Evolutionary conservation across 2,113 vertebrate species (phyloP), one percentile per base, ranked within the genome.

Genomic region (Syngnathus floridae): DNA sequence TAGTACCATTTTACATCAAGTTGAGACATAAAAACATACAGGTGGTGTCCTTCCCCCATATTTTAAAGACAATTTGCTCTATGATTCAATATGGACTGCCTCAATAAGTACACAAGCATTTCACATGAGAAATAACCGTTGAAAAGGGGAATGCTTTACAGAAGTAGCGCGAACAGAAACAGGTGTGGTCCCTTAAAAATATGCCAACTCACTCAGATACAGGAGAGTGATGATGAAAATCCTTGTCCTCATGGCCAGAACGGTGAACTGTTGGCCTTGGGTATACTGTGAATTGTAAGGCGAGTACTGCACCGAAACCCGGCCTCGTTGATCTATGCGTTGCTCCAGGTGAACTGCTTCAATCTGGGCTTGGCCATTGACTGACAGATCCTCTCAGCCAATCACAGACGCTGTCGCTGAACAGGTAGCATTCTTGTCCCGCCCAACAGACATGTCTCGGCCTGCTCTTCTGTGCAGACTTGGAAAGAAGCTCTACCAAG

Each of bases 161-260:
- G 5, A 51, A 41, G 8, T n/a, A 51, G 48, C 19, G 21, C 48
- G n/a, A 56, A 51, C 46, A 14, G 22, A 70, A 76, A 82, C 79
- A 76, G 83, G 83, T 86, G 81, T 84, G 82, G 84, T 70, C 54
- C 19, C 21, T 14, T 1, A 40, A 36, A 36, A 12, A 49, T 1
- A 7, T 8, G 19, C 38, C 7, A n/a, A 89, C 87, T 90, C 65
- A 90, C 89, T 70, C 1, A 74, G 7, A 69, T 65, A 79, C 11
- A 81, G 66, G 46, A 83, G 51, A 59, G 7, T 22, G 9, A 70
- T 13, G 0, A 11, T 4, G 12, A 14, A 64, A n/a, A 69, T 68
- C 17, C 35, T 65, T 16, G 12, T 40, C 59, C 70, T 67, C 77
- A 77, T 80, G 1, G 11, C 38, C 26, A 13, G 37, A 3, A 22